Evolutionary conservation across 2,797 vertebrate species (phyloP), one percentile per base, ranked within the genome.

Genomic region (Moxostoma hubbsi): DNA sequence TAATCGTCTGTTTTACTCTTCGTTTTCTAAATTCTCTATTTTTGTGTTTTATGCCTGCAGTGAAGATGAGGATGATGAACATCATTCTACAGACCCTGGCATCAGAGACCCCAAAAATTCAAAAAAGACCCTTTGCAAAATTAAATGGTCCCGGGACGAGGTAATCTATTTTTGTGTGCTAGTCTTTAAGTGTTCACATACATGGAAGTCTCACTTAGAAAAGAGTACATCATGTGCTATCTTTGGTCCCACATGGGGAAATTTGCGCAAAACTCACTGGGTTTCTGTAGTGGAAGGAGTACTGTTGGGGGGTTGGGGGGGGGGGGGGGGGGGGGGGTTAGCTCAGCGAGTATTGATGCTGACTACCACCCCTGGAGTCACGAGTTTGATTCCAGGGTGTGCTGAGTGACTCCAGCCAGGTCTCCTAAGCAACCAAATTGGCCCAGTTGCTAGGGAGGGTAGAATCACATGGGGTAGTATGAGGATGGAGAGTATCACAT

Each of bases 101-200:
- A 96, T 93, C 87, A 96, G 96, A 93, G 96, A 96, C 72, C 95
- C 94, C 84, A 95, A 93, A 92, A 94, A 93, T 86, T 89, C 95
- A 78, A 99, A 98, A 93, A 98, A 98, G 90, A 90, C 93, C 71
- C 93, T 95, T 90, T 96, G 94, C 88, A 98, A 96, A 93, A 93
- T 98, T n/a, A 99, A 99, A 90, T 99, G 98, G 98, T 97, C 97
- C 68, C 92, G 96, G 85, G 97, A 99, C 75, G 98, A 99, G 96
- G 98, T 98, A 86, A 36, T 36, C 4, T 43, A 51, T 65, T 24
- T 65, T 9, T 7, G n/a, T 53, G 5, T 64, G 10, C 15, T 5
- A 49, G n/a, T 46, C 11, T 64, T 13, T 64, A 36, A 36, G 36
- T 36, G 36, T 36, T 36, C 36, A 36, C 36, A 36, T 36, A 36